phyloP scores from a whole-genome alignment of 2,888 invertebrate genomes.

The Colostygia pectinataria region DNA sequence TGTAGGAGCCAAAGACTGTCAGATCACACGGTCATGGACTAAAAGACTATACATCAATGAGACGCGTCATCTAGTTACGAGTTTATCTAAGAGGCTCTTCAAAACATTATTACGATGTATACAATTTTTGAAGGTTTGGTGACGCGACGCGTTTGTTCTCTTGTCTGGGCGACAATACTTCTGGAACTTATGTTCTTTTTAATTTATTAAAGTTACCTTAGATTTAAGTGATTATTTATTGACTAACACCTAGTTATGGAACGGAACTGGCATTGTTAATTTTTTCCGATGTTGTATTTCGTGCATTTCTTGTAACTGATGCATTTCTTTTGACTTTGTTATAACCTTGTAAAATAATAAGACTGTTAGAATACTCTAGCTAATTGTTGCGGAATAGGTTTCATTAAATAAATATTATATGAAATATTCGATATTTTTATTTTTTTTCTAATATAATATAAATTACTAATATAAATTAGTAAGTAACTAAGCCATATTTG shows the following conservation, averaged over 20 bases:
- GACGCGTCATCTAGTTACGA: too few species aligned
- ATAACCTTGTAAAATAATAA: slow-evolving; percentile 80
- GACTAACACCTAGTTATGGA: slow-evolving; percentile 61
- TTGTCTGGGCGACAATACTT: slow-evolving; percentile 53
- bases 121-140: not conserved
- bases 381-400: slow-evolving; percentile 64
- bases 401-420: slow-evolving; percentile 65
- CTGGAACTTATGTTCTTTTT: slow-evolving; percentile 54
- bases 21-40: slow-evolving; percentile 30
- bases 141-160: slow-evolving; percentile 27
- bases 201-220: slow-evolving; percentile 81
- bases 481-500: too few species aligned
- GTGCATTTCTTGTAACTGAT: slow-evolving; percentile 67
- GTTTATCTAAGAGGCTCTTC: too few species aligned
- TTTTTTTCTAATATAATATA: slow-evolving; percentile 16
- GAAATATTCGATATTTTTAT: slow-evolving; percentile 45
- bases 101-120: too few species aligned
- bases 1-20: slow-evolving; percentile 79
- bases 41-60: slow-evolving; percentile 3
- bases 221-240: slow-evolving; percentile 77
- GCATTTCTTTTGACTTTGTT: slow-evolving; percentile 71
- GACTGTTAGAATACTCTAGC: slow-evolving; percentile 82
- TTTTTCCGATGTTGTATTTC: slow-evolving; percentile 48
- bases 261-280: slow-evolving; percentile 36
- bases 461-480: too few species aligned